Percentiles rank a stretch among this genome's conserved stretches.
Evolutionary conservation across 2,888 invertebrate genomes (phyloP).

Genomic region (Microctonus hyperodae): DNA sequence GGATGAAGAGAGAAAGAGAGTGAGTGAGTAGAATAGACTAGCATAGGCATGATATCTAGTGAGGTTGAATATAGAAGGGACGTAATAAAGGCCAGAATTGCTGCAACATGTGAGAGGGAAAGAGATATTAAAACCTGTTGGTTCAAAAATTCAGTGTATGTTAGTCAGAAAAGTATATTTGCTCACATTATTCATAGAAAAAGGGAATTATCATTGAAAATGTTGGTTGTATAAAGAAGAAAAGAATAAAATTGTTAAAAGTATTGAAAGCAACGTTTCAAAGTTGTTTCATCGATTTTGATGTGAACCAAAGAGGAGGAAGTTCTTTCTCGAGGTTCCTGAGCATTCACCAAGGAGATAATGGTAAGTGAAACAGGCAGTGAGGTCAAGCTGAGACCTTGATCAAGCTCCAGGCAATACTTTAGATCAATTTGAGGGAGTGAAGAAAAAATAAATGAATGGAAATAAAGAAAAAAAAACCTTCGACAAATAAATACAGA

Average conservation of each 20-base stretch:
- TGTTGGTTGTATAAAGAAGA: neutral
- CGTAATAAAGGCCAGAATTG: constrained; percentile 19
- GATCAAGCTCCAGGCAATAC: constrained; percentile 14
- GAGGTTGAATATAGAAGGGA: neutral
- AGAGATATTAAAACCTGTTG: constrained; percentile 41
- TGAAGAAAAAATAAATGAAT: neutral
- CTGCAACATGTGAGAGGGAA: constrained; percentile 21
- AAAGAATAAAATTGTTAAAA: neutral
- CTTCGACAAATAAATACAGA: neutral
- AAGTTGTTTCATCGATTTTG: constrained; percentile 13
- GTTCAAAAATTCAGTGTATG: constrained; percentile 31
- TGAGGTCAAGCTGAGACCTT: constrained; percentile 18
- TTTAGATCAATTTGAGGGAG: neutral
- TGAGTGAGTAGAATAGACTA: neutral
- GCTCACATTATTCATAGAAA: constrained; percentile 7
- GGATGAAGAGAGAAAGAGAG: constrained; percentile 1
- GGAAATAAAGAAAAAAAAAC: neutral
- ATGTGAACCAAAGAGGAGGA: neutral
- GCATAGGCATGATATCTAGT: neutral
- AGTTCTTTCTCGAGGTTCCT: constrained; percentile 3
- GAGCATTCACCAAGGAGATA: neutral
- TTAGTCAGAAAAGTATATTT: constrained; percentile 7
- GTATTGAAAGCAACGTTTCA: neutral
- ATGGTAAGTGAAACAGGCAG: constrained; percentile 8
- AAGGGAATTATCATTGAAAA: constrained; percentile 9